phyloP scores from a whole-genome alignment of 1,140 invertebrate genomes.

The Drosophila pseudoananassae region DNA sequence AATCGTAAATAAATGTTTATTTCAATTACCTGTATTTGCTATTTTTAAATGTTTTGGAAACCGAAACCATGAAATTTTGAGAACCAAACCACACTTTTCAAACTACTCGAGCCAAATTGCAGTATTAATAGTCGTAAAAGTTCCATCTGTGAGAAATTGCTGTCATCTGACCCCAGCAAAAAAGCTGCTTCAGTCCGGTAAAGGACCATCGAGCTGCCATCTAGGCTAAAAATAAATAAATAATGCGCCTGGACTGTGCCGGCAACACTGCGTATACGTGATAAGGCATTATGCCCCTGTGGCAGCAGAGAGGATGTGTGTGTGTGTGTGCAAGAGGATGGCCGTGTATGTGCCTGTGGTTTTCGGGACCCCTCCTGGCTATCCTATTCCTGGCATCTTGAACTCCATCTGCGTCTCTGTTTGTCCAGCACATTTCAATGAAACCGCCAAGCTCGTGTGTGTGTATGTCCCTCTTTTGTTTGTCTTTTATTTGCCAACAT shows the following conservation, averaged over 20 bases:
- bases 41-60: not conserved
- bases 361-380: constrained; percentile 25
- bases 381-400: constrained; percentile 28
- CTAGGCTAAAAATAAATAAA: constrained; percentile 61
- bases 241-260: constrained; percentile 50
- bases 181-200: constrained; percentile 35
- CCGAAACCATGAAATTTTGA: constrained; percentile 9
- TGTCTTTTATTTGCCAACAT: constrained; percentile 81
- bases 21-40: not conserved
- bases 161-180: constrained; percentile 25
- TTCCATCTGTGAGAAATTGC: constrained; percentile 41
- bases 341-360: constrained; percentile 25
- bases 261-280: constrained; percentile 68
- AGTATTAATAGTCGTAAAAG: constrained; percentile 31
- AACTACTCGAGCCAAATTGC: constrained; percentile 28
- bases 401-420: constrained; percentile 42
- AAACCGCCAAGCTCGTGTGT: not conserved
- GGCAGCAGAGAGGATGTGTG: not conserved
- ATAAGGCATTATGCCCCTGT: constrained; percentile 41
- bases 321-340: constrained; percentile 14
- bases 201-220: constrained; percentile 25
- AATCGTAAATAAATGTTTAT: not conserved
- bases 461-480: constrained; percentile 57
- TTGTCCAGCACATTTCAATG: constrained; percentile 27
- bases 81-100: not conserved